Conservation (phyloP, 2,113 vertebrate species). For the Chaetodon trifascialis region DNA sequence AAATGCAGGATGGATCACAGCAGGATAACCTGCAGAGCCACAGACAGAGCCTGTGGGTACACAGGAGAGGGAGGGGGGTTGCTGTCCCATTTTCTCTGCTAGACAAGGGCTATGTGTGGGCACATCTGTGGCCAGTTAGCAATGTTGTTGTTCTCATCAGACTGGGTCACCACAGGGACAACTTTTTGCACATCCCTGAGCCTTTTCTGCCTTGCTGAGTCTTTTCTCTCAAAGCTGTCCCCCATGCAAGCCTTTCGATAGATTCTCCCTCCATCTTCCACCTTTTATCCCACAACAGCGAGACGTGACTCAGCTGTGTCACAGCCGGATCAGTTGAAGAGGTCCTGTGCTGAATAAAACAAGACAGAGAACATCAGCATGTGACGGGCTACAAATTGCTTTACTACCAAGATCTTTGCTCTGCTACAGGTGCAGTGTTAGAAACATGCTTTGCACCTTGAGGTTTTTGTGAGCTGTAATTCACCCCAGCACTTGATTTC, state of each 20-base stretch:
- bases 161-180: constrained; percentile 50
- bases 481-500: constrained; percentile 49
- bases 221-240: constrained; percentile 25
- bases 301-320: constrained; percentile 57
- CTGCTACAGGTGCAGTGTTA: constrained; percentile 42
- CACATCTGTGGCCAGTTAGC: constrained; percentile 50
- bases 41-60: constrained; percentile 40
- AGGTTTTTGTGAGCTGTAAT: constrained; percentile 56
- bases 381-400: constrained; percentile 53
- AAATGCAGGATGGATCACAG: constrained; percentile 34
- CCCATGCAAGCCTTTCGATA: constrained; percentile 26
- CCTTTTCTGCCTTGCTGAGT: constrained; percentile 26
- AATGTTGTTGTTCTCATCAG: constrained; percentile 44
- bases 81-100: constrained; percentile 39
- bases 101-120: constrained; percentile 41
- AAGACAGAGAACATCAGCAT: constrained; percentile 50
- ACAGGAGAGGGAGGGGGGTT: constrained; percentile 16
- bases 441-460: constrained; percentile 49
- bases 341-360: constrained; percentile 61
- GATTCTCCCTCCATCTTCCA: constrained; percentile 45
- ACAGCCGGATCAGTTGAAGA: constrained; percentile 46
- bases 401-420: constrained; percentile 41
- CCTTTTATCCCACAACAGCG: constrained; percentile 56
- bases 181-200: constrained; percentile 31
- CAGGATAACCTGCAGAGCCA: constrained; percentile 46